Evolutionary conservation across 2,888 invertebrate genomes (phyloP), one percentile per base, ranked within the genome.

Genomic region (Nymphalis urticae): DNA sequence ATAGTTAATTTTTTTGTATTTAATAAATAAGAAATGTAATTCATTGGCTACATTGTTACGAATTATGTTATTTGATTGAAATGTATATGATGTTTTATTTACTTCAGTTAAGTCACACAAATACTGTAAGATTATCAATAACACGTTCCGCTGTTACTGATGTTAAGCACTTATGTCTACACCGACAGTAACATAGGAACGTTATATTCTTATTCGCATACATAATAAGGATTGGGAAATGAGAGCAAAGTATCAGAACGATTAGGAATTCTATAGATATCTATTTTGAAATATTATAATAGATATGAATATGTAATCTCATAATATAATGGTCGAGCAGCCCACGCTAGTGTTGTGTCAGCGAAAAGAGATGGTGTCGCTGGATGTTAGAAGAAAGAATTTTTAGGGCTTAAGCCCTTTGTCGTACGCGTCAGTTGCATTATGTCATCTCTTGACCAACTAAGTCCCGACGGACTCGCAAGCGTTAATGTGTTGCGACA

Each of bases 281-380:
- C 42, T 42, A 13, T 13, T 13, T 42, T 13, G 42, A 13, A 13
- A 42, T 13, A 13, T 42, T 42, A 42, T 42, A 42, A 42, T 42
- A 58, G 59, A 58, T 51, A 58, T 62, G 36, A 63, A 58, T 58
- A 58, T 62, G 48, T 32, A 59, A 42, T 42, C 42, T 13, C 42
- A 10, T 42, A 42, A 10, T 4, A 13, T 42, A 42, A 42, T 42
- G 42, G 42, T 13, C 13, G 10, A 10, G 13, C 42, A 42, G 58
- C 51, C 60, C 66, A 47, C 66, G 60, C 42, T 27, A 53, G 66
- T 66, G 66, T 66, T 66, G 66, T 66, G 66, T 66, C 47, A 24
- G 10, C 36, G 65, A 59, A 42, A 61, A 47, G 60, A 42, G 13
- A 13, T 27, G n/a, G 21, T 21, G 50, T 21, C 48, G 47, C 27